These are phyloP conservation scores for Tinea trinotella DNA, from an alignment of 2,888 invertebrate genomes.

Conservation along the genomic window DNA sequence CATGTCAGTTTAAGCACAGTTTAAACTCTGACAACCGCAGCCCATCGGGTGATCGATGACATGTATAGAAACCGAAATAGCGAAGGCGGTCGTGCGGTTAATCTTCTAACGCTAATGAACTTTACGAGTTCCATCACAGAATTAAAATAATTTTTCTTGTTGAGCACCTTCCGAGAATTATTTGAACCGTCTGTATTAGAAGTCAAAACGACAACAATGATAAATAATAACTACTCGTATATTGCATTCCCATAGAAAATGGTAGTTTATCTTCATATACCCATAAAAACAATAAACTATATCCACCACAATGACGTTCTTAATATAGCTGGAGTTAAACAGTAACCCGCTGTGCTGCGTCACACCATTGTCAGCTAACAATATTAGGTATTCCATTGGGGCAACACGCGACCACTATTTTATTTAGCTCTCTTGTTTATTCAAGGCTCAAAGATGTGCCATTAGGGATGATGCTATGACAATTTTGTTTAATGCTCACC, in stretches of 20 bases:
- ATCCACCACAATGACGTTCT: background rate
- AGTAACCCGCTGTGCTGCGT: conserved; percentile 39
- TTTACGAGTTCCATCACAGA: conserved; percentile 11
- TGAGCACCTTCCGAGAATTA: conserved; percentile 1
- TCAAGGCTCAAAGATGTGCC: conserved; percentile 54
- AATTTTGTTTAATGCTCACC: conserved; percentile 49
- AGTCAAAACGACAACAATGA: background rate
- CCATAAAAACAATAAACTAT: conserved; percentile 2
- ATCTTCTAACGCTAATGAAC: conserved; percentile 45
- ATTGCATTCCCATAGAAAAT: background rate
- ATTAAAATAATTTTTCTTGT: conserved; percentile 8
- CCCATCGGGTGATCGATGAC: conserved; percentile 53
- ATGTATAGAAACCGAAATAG: conserved; percentile 48
- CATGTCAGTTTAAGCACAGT: conserved; percentile 39
- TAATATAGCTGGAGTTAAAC: conserved; percentile 11
- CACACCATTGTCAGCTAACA: conserved; percentile 35
- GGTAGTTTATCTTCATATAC: conserved; percentile 7
- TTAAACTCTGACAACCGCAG: conserved; percentile 48
- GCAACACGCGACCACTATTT: conserved; percentile 59
- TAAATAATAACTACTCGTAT: background rate
- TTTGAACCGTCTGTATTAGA: background rate
- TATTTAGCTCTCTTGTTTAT: conserved; percentile 52
- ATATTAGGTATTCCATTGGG: conserved; percentile 60
- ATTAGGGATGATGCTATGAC: conserved; percentile 60
- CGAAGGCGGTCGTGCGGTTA: conserved; percentile 34